Evolutionary conservation across 2,797 vertebrate species (phyloP), one percentile per base, ranked within the genome.

Genomic region (Coccyzus lansbergi): DNA sequence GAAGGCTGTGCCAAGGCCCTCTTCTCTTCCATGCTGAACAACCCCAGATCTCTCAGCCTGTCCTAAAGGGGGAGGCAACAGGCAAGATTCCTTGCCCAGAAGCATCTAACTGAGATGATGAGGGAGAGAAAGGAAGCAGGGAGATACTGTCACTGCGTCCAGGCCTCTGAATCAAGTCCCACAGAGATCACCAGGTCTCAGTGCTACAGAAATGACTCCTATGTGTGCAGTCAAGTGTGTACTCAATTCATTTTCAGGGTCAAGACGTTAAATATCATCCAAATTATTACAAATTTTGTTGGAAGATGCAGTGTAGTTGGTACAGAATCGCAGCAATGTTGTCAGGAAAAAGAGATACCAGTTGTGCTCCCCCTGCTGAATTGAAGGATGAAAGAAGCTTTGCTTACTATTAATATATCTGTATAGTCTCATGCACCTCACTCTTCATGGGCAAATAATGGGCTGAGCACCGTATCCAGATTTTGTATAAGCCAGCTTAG

Each of bases 361-460:
- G 64, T 81, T 79, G 70, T 86, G 92, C 86, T 93, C 81, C 88
- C 83, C 48, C 67, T 93, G 88, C 78, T 68, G 59, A 91, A 70
- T 0, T 34, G 68, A 76, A 60, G 48, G 28, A 28, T 77, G 40
- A 63, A 5, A 79, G 85, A 60, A 81, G 18, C 55, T 24, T 53
- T 4, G 0, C 34, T 28, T 33, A 34, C 36, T 59, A 28, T 12
- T 80, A 70, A 33, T 11, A 5, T 18, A 25, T 7, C 40, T 33
- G 0, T 9, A 1, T 22, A 12, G 20, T 38, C 48, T 52, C 79
- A 13, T 9, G 12, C 2, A 2, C 5, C 19, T 10, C 34, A 26
- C 22, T 2, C 36, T 34, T 44, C 16, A 14, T 4, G 12, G 40
- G 59, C 83, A 56, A 26, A 31, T 6, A 36, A 46, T 2, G 28